Evolutionary conservation across 2,888 invertebrate genomes (phyloP), one percentile per base, ranked within the genome.

Genomic region (Microchrysa polita): DNA sequence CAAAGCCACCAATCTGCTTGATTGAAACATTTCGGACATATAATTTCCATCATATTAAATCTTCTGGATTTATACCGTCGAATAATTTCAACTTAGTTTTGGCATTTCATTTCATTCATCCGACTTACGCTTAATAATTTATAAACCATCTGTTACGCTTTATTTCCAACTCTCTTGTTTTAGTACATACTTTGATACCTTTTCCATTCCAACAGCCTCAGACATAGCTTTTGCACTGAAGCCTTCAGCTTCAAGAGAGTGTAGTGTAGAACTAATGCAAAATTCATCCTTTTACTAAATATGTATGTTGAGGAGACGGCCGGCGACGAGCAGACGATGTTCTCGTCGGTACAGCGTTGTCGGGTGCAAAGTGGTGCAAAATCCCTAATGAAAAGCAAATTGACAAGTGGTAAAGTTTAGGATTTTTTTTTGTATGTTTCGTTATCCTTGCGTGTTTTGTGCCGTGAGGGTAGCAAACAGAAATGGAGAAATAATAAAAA

Each of bases 91-190:
- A 34, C 27, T 34, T 34, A 34, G 48, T 48, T 48, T n/a, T 48
- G 48, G 5, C 16, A 48, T 48, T 61, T 40, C 12, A 40, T 27
- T 61, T 40, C n/a, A 40, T 61, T 48, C 20, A 34, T 34, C 23
- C 52, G 23, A 27, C 14, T 53, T 67, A 7, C n/a, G 52, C 12
- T 52, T 52, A 67, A 67, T 67, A 52, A 67, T 67, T 67, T 52
- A 67, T 53, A 53, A 67, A 53, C 67, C 67, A 67, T 18, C 67
- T 67, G 67, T 67, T 67, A n/a, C n/a, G 67, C 48, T 27, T 9
- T 40, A 23, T 61, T 61, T 23, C 23, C 23, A 61, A n/a, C 27
- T 16, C 27, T 16, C 27, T 23, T 61, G 27, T n/a, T n/a, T n/a
- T n/a, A 7, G 27, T 7, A 34, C 27, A n/a, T n/a, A n/a, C n/a